Evolutionary conservation across 2,797 vertebrate genomes (phyloP).

Genomic region (Sphaeramia orbicularis): DNA sequence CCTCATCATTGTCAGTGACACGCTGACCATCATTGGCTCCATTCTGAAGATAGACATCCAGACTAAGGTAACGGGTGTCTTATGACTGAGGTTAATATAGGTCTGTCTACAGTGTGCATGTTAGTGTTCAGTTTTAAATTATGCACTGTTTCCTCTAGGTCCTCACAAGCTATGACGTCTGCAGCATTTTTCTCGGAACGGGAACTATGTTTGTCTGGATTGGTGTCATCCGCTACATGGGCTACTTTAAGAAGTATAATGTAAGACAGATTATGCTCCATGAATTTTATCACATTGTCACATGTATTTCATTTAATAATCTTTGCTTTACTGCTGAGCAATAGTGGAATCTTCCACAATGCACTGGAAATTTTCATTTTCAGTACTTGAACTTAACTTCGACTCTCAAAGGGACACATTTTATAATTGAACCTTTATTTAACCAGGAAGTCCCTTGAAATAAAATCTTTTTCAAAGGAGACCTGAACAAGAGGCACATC

Average conservation of each 20-base stretch:
- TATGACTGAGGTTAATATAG: background rate
- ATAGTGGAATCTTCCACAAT: background rate
- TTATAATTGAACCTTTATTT: background rate
- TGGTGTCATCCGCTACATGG: conserved; percentile 94
- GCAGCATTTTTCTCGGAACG: conserved; percentile 94
- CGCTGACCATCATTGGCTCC: conserved; percentile 90
- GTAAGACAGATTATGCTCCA: conserved; percentile 79
- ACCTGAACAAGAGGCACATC: no score
- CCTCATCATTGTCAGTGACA: conserved; percentile 92
- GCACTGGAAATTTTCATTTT: no score
- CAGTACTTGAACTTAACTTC: background rate
- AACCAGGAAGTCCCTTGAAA: no score
- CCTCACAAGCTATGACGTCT: conserved; percentile 92
- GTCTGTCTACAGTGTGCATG: background rate
- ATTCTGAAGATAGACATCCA: conserved; percentile 95
- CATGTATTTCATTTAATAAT: background rate
- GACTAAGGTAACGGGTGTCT: conserved; percentile 84
- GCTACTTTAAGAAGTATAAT: conserved; percentile 96
- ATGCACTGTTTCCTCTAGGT: conserved; percentile 74
- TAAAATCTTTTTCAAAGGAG: no score
- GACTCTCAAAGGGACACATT: background rate
- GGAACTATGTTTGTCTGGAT: conserved; percentile 97
- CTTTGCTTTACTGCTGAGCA: background rate
- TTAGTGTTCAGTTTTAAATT: background rate
- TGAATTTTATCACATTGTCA: background rate